Evolutionary conservation across 2,888 invertebrate genomes (phyloP).

Genomic region (Limnephilus lunatus): DNA sequence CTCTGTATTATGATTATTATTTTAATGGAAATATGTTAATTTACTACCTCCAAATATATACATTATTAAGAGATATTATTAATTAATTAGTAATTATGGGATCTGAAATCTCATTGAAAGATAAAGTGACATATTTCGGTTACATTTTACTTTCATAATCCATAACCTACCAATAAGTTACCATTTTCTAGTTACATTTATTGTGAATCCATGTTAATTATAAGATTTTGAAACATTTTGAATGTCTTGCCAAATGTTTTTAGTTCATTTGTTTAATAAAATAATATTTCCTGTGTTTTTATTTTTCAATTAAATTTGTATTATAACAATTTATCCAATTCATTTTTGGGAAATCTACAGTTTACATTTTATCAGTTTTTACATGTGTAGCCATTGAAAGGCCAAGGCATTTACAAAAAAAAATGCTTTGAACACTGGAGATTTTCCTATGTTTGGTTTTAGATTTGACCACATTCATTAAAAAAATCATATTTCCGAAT

Average conservation of each 20-base stretch:
- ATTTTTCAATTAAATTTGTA: neutral
- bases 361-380: too few species aligned
- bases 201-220: slow-evolving; percentile 27
- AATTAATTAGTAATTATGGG: neutral
- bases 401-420: too few species aligned
- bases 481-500: too few species aligned
- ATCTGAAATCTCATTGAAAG: neutral
- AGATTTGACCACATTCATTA: too few species aligned
- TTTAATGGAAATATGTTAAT: neutral
- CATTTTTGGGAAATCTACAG: too few species aligned
- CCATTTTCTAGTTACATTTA: slow-evolving; percentile 39
- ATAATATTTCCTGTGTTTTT: neutral
- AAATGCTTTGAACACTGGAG: too few species aligned
- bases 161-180: slow-evolving; percentile 15
- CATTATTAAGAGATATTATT: neutral
- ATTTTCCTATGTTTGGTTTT: too few species aligned
- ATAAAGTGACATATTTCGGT: neutral
- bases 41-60: neutral
- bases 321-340: neutral
- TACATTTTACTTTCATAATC: neutral
- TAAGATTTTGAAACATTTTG: slow-evolving; percentile 43
- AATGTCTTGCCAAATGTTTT: slow-evolving; percentile 44
- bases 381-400: too few species aligned
- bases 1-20: neutral
- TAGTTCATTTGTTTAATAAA: slow-evolving; percentile 35